Evolutionary conservation across 2,113 vertebrate species (phyloP), one percentile per base, ranked within the genome.

Genomic region (Lates calcarifer): DNA sequence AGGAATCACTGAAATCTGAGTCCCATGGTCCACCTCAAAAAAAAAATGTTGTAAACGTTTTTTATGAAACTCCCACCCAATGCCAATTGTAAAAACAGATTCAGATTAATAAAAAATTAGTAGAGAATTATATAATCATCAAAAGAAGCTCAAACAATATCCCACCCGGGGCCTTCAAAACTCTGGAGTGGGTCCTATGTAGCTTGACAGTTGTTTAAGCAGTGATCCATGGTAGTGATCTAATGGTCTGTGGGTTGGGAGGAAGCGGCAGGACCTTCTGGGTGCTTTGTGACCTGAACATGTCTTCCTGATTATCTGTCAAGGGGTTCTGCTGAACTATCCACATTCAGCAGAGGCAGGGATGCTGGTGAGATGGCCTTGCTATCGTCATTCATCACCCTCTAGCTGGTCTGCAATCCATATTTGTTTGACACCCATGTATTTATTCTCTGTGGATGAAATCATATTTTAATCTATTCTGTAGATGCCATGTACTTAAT

Each of bases 221-320:
- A 39, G 61, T 81, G 84, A 84, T 87, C 72, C 74, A 51, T 89
- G 85, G 85, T 65, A 67, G 56, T 14, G 57, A 79, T 82, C 63
- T 83, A 69, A 82, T 60, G 70, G 66, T 62, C 74, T 77, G 64
- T 18, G 17, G 28, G 61, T 29, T 45, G 82, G 33, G 17, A 49
- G 65, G 58, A 55, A 47, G 74, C 29, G 17, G 63, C n/a, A 1
- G 45, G 60, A 77, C 74, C 77, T 85, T 77, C 69, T 62, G 69
- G 69, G 56, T 29, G 51, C 81, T 87, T n/a, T 81, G 79, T 89
- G 90, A 90, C 90, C 87, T 49, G 56, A 83, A 79, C 79, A 75
- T 39, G 72, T 87, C 82, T 69, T 57, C 31, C 74, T 86, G 86
- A 89, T 89, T 83, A 89, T 87, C 68, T 69, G 68, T 92, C 81